A percentile compares a stretch with the other conserved stretches of the same genome.
Conservation (phyloP, 2,113 vertebrate species). For the Drymodes brunneopygia region DNA sequence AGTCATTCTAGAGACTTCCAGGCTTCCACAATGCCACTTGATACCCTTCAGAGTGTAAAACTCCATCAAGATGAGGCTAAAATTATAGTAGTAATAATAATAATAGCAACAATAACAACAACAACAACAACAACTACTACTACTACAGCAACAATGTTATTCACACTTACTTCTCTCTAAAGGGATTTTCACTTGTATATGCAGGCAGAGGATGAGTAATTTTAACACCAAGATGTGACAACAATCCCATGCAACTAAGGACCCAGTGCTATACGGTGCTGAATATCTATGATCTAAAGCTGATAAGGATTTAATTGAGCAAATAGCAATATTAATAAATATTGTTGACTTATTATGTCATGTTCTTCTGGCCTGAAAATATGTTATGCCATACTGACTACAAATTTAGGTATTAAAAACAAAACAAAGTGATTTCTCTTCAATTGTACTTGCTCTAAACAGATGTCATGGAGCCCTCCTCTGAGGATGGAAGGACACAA, state of each 20-base stretch:
- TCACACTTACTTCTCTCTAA: background rate
- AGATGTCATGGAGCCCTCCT: background rate
- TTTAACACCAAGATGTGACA: slow-evolving; percentile 1
- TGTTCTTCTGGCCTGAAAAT: background rate
- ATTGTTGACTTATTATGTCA: background rate
- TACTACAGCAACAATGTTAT: background rate
- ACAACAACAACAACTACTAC: background rate
- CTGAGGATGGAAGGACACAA: background rate
- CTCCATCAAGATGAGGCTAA: background rate
- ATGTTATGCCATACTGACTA: background rate
- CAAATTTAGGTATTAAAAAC: background rate
- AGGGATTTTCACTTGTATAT: slow-evolving; percentile 4
- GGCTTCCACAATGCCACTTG: background rate
- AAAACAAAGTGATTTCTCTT: background rate
- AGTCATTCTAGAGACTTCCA: background rate
- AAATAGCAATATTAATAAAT: background rate
- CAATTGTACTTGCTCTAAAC: background rate
- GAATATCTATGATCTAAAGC: background rate
- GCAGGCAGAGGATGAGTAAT: background rate
- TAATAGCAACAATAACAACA: background rate
- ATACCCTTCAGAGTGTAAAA: background rate
- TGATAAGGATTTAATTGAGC: background rate
- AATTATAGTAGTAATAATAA: background rate
- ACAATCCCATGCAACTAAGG: background rate
- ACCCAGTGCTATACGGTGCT: background rate